A percentile compares a stretch with the other conserved stretches of the same genome.
Conservation (phyloP, 2,113 vertebrate species). For the Tragelaphus buxtoni region DNA sequence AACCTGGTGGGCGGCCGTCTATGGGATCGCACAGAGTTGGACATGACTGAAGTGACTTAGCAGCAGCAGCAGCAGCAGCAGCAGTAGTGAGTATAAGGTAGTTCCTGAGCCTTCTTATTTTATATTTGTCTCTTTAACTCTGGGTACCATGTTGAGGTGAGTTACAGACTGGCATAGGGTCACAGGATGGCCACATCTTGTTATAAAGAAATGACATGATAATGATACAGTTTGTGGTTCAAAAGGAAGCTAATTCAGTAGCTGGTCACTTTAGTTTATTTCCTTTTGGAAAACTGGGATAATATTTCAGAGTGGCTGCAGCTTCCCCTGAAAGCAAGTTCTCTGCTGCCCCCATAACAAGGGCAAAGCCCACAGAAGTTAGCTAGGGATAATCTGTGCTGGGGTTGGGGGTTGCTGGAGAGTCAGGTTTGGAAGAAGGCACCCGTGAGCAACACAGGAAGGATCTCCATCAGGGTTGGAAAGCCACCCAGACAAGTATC, state of each 20-base stretch:
- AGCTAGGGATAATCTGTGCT: accelerated
- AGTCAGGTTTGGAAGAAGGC: background rate
- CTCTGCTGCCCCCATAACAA: background rate
- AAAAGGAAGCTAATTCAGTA: background rate
- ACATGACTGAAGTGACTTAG: too few species aligned
- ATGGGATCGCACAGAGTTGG: too few species aligned
- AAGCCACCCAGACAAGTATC: background rate
- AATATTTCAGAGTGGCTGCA: background rate
- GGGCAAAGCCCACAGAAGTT: background rate
- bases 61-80: too few species aligned
- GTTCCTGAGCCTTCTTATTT: background rate
- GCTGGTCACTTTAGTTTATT: background rate
- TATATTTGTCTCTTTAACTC: background rate
- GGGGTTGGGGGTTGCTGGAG: background rate
- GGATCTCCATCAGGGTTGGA: background rate
- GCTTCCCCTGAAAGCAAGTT: background rate
- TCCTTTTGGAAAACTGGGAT: background rate
- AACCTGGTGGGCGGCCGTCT: too few species aligned
- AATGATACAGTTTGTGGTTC: background rate
- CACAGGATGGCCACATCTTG: background rate
- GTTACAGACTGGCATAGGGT: background rate
- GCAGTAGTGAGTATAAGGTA: background rate
- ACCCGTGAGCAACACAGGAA: background rate
- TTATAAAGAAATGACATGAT: background rate
- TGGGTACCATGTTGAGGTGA: background rate